These are phyloP conservation scores for Ancistrus triradiatus DNA, from an alignment of 2,113 vertebrate genomes.

Conservation along the genomic window DNA sequence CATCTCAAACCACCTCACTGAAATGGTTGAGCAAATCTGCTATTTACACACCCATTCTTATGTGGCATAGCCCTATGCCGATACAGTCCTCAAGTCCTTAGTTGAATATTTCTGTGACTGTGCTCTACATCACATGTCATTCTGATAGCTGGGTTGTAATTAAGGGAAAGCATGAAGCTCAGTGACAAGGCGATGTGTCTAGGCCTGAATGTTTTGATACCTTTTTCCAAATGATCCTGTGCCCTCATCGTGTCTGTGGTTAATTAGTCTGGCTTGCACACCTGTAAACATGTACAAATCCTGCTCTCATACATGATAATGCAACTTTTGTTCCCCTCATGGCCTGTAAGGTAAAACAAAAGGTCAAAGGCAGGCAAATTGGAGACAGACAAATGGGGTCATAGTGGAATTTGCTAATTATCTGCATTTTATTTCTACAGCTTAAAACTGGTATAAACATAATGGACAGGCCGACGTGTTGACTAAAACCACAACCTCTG, in stretches of 20 bases:
- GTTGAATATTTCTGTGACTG: too few species aligned
- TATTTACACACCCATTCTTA: too few species aligned
- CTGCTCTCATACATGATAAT: slow-evolving; percentile 43
- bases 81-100: too few species aligned
- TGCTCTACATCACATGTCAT: slow-evolving; percentile 20
- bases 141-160: slow-evolving; percentile 33
- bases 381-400: slow-evolving; percentile 70
- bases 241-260: slow-evolving; percentile 33
- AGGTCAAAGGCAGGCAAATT: slow-evolving; percentile 58
- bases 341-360: slow-evolving; percentile 50
- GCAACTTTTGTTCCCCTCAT: slow-evolving; percentile 54
- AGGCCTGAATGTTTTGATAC: slow-evolving; percentile 31
- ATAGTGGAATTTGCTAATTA: slow-evolving; percentile 74
- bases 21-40: too few species aligned
- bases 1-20: too few species aligned
- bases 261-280: slow-evolving; percentile 39
- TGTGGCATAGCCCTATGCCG: too few species aligned
- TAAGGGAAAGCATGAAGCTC: slow-evolving; percentile 22
- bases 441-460: slow-evolving; percentile 61
- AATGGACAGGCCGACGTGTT: slow-evolving; percentile 70
- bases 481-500: slow-evolving; percentile 66
- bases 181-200: slow-evolving; percentile 27
- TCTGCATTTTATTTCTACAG: slow-evolving; percentile 65
- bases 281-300: slow-evolving; percentile 32
- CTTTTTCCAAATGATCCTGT: slow-evolving; percentile 29